Percentiles rank a stretch among this genome's conserved stretches.
These are phyloP conservation scores for Deroplatys truncata DNA, from an alignment of 2,888 invertebrate species.

Conservation along the genomic window DNA sequence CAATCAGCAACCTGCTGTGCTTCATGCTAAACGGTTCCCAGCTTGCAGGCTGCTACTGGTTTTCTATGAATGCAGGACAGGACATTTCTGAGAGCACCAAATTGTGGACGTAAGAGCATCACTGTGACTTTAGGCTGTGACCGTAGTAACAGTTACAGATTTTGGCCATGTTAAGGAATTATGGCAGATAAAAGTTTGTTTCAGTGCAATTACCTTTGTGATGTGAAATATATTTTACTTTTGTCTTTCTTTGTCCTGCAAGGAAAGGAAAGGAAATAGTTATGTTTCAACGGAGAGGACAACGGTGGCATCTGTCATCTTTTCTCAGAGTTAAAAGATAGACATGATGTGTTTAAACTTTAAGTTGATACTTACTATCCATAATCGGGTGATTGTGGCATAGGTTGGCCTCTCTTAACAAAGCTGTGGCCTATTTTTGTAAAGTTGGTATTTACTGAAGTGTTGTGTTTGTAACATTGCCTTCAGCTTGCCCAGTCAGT, in stretches of 20 bases:
- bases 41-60: too few species aligned
- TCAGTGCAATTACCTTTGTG: neutral
- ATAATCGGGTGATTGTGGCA: neutral
- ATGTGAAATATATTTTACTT: neutral
- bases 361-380: neutral
- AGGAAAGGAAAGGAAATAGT: neutral
- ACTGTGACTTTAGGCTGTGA: neutral
- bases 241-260: neutral
- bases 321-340: neutral
- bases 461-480: neutral
- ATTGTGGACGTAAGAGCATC: neutral
- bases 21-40: too few species aligned
- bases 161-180: neutral
- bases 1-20: too few species aligned
- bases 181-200: neutral
- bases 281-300: neutral
- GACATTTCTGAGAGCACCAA: neutral
- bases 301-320: neutral
- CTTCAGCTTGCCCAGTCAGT: neutral
- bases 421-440: neutral
- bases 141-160: neutral
- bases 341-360: neutral
- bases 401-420: neutral
- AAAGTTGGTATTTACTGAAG: neutral
- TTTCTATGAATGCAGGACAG: too few species aligned